phyloP scores from a whole-genome alignment of 1,140 invertebrate species.

The Papilio machaon region DNA sequence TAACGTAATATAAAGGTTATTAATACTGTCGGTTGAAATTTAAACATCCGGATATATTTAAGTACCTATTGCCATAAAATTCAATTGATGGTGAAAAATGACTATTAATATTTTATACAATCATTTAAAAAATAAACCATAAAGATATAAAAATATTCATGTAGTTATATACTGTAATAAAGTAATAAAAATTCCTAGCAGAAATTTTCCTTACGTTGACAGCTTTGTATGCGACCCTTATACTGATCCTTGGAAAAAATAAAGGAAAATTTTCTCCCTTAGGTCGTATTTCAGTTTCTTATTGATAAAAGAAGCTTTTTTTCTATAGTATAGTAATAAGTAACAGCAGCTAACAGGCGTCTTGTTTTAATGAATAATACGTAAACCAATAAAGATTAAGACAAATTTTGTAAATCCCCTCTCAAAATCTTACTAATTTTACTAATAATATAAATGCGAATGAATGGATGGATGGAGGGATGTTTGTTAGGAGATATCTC shows the following conservation, averaged over 20 bases:
- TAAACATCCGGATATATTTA: neutral
- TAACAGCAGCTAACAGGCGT: neutral
- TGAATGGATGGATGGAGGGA: no score
- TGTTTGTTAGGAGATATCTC: no score
- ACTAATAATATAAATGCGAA: no score
- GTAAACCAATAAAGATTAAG: neutral
- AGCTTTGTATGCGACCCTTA: slow-evolving; percentile 30
- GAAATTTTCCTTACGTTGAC: slow-evolving; percentile 20
- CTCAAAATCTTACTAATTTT: neutral
- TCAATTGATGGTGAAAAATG: no score
- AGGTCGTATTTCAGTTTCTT: slow-evolving; percentile 46
- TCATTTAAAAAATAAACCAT: neutral
- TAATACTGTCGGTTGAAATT: neutral
- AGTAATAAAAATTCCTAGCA: slow-evolving; percentile 18
- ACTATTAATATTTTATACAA: neutral
- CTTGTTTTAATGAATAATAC: neutral
- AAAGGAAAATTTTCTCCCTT: slow-evolving; percentile 39
- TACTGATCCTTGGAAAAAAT: slow-evolving; percentile 23
- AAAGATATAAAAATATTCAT: neutral
- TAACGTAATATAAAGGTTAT: neutral
- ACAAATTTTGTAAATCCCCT: neutral
- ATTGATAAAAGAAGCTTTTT: neutral
- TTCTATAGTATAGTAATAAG: neutral
- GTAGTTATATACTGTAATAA: neutral
- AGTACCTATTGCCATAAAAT: neutral